Evolutionary conservation across 2,797 vertebrate genomes (phyloP).

Genomic region (Hydrolagus colliei): DNA sequence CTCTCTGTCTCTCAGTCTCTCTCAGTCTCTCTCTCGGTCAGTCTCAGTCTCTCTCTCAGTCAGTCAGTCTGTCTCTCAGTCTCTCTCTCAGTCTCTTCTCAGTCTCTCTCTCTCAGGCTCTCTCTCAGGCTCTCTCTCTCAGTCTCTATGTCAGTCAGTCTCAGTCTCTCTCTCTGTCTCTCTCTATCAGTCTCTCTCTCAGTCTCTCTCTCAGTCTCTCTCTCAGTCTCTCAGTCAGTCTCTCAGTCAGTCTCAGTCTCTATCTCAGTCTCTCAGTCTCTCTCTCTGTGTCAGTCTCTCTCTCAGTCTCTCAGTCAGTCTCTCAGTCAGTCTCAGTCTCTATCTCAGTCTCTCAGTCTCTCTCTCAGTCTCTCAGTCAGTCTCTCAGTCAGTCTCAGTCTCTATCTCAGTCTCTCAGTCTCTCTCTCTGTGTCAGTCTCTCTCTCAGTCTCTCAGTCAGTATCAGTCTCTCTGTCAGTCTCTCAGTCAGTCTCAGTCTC

Average conservation of each 20-base stretch:
- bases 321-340: neutral
- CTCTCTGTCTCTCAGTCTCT: neutral
- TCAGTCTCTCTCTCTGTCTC: neutral
- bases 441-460: too few species aligned
- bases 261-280: neutral
- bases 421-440: too few species aligned
- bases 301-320: neutral
- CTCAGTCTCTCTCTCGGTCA: too few species aligned
- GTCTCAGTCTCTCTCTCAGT: neutral
- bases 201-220: neutral
- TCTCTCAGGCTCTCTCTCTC: neutral
- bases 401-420: neutral
- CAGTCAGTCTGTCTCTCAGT: neutral
- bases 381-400: neutral
- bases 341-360: neutral
- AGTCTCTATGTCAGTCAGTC: neutral
- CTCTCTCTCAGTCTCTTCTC: neutral
- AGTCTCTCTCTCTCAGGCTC: neutral
- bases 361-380: neutral
- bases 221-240: neutral
- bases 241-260: conserved; percentile 4
- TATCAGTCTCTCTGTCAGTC: too few species aligned
- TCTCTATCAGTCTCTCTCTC: conserved; percentile 1
- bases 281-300: too few species aligned
- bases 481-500: too few species aligned